These are phyloP conservation scores for Caenorhabditis sp. DNA, from an alignment of 2,888 invertebrate genomes.

Conservation along the genomic window DNA sequence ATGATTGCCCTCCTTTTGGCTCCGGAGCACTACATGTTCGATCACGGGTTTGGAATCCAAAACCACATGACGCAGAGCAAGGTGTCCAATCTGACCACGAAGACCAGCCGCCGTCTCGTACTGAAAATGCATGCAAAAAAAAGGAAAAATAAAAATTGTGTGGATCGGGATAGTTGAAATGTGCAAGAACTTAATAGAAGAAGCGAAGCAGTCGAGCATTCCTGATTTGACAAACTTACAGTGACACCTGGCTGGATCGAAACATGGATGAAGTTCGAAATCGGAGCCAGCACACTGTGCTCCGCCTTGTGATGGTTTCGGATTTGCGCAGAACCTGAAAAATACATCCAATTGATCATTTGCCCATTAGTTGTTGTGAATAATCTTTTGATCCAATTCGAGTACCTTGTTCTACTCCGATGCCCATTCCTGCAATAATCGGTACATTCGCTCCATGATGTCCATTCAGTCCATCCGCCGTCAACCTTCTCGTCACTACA, in stretches of 20 bases:
- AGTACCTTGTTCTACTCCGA: conserved; percentile 78
- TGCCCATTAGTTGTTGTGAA: conserved; percentile 5
- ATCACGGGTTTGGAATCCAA: conserved; percentile 75
- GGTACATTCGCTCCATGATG: conserved; percentile 79
- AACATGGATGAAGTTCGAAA: conserved; percentile 81
- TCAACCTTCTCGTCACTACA: conserved; percentile 71
- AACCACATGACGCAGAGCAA: conserved; percentile 80
- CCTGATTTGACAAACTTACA: conserved; percentile 69
- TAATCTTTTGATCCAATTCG: background rate
- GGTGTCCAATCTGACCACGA: conserved; percentile 79
- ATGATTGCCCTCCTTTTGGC: conserved; percentile 71
- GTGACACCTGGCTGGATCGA: conserved; percentile 72
- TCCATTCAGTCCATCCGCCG: conserved; percentile 82
- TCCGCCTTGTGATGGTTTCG: conserved; percentile 80
- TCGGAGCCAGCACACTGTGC: conserved; percentile 80
- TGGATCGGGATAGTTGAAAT: conserved; percentile 30
- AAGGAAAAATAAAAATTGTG: conserved; percentile 13
- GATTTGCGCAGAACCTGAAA: conserved; percentile 79
- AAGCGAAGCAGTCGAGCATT: background rate
- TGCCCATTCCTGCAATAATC: conserved; percentile 80
- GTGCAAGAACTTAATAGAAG: conserved; percentile 15
- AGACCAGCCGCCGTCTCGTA: conserved; percentile 77
- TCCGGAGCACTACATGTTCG: conserved; percentile 74
- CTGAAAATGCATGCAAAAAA: conserved; percentile 65
- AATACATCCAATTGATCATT: conserved; percentile 6